These are phyloP conservation scores for Cebus imitator DNA, from an alignment of 2,113 vertebrate species.

Conservation along the genomic window DNA sequence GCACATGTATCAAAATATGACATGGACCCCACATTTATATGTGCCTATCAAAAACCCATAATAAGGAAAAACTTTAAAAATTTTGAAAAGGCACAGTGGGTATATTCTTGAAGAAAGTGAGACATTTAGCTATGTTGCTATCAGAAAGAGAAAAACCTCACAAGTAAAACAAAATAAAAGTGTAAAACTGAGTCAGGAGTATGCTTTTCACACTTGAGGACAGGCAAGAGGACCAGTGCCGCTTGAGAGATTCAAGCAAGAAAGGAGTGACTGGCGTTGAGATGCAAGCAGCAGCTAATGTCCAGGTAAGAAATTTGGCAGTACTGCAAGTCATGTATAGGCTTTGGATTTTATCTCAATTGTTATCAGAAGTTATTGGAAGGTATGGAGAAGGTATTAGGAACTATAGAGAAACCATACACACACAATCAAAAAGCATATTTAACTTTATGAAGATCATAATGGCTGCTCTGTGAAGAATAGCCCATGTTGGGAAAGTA, in stretches of 20 bases:
- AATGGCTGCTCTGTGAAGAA: neutral
- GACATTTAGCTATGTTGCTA: neutral
- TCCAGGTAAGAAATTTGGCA: neutral
- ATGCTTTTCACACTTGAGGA: neutral
- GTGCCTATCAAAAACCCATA: neutral
- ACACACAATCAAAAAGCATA: neutral
- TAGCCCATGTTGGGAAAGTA: neutral
- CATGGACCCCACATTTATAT: neutral
- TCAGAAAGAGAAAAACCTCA: neutral
- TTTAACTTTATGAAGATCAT: neutral
- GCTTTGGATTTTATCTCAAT: neutral
- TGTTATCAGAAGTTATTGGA: neutral
- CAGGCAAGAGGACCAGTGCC: neutral
- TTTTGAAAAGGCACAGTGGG: neutral
- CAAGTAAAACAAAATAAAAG: neutral
- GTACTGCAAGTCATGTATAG: neutral
- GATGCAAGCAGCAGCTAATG: neutral
- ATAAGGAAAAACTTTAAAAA: neutral
- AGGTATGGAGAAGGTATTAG: neutral
- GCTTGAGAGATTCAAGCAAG: neutral
- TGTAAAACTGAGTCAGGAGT: neutral
- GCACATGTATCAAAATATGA: neutral
- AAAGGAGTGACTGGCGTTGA: neutral
- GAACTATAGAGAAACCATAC: neutral
- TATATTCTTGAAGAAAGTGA: neutral